Evolutionary conservation across 2,113 vertebrate species (phyloP).

Genomic region (Ptilonorhynchus violaceus): DNA sequence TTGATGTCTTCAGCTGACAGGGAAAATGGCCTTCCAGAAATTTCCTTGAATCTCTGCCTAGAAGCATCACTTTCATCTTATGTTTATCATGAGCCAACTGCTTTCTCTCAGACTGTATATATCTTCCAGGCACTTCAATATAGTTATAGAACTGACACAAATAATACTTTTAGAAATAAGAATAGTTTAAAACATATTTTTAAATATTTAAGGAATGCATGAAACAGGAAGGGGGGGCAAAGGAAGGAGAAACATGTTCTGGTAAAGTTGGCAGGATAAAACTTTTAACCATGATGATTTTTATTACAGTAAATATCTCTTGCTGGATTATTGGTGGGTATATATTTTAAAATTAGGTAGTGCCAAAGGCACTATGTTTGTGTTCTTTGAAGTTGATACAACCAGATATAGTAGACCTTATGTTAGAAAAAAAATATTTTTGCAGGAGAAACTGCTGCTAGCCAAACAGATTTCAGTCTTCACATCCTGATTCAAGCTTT

Average conservation of each 20-base stretch:
- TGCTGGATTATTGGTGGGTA: not conserved
- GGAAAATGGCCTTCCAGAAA: slow-evolving; percentile 19
- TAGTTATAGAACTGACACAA: slow-evolving; percentile 7
- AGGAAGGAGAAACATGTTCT: not conserved
- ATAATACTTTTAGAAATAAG: slow-evolving; percentile 16
- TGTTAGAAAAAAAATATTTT: slow-evolving; percentile 44
- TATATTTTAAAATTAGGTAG: slow-evolving; percentile 23
- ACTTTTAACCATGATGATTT: not conserved
- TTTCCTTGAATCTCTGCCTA: slow-evolving; percentile 30
- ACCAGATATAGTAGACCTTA: slow-evolving; percentile 9
- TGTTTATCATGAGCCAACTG: not conserved
- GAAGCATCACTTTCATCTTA: slow-evolving; percentile 46
- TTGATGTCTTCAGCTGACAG: slow-evolving; percentile 2
- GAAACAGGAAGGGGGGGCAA: not conserved
- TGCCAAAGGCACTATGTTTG: not conserved
- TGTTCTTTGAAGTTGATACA: slow-evolving; percentile 23
- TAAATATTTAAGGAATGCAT: not conserved
- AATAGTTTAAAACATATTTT: not conserved
- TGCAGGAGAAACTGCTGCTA: slow-evolving; percentile 28
- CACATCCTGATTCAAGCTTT: slow-evolving; percentile 29
- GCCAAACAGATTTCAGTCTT: slow-evolving; percentile 8
- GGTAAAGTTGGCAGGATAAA: not conserved
- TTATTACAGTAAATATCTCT: not conserved
- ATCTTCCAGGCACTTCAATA: slow-evolving; percentile 28
- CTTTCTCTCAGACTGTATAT: slow-evolving; percentile 7